Evolutionary conservation across 2,888 invertebrate species (phyloP), one percentile per base, ranked within the genome.

Genomic region (Pseudoips prasinana): DNA sequence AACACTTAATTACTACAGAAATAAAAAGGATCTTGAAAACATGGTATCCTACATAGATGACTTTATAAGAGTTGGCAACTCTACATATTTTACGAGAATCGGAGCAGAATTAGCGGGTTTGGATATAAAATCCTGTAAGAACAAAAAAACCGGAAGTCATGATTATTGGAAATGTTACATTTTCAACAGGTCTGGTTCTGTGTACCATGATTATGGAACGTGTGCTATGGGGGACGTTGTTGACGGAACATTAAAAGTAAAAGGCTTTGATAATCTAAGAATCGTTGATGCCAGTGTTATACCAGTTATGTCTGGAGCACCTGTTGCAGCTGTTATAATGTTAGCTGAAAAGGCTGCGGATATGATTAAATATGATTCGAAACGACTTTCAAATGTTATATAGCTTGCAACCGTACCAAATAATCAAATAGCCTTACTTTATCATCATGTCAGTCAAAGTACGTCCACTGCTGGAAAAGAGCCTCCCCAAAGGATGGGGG

Each of bases 201-300:
- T 92, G 22, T 94, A 92, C 58, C 94, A 94, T 71, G 92, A 91
- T 0, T 79, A 89, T 0, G 91, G 94, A 0, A 93, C 94, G 0
- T 91, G 92, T 36, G 92, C 93, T 61, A 94, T 95, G 94, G 94
- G 94, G 0, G 89, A 92, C 0, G 94, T 94, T 1, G 92, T 94
- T 0, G 92, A 92, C 71, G 83, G 90, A 0, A 67, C 91, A 17
- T 69, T 94, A 2, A 42, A 33, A 0, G 64, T 69, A 0, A 38
- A 22, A 2, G 58, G 59, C 0, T 32, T 64, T 0, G 10, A 49
- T 1, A 40, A 33, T 0, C 25, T 70, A 0, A 39, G 69, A 0
- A 45, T 71, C 1, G 63, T 49, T 0, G 70, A 70, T 33, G 59
- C 60, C 7, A 66, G 67, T 34, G 46, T 56, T 0, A 60, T 92